A percentile compares a stretch with the other conserved stretches of the same genome.
phyloP scores from a whole-genome alignment of 1,140 invertebrate species.

The Hyles vespertilio region DNA sequence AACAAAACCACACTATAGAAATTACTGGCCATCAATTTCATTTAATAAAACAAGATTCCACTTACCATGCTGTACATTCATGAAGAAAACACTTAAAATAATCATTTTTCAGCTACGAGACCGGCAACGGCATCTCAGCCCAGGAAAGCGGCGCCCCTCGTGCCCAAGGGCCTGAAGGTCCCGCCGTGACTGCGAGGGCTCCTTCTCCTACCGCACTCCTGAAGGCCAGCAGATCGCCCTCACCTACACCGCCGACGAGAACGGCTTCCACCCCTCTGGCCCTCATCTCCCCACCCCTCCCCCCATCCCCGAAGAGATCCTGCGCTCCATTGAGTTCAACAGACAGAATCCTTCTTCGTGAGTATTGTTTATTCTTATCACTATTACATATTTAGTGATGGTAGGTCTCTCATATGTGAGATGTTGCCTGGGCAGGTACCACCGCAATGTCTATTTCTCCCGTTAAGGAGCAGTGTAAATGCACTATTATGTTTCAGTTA shows the following conservation, averaged over 20 bases:
- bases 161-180: conserved; percentile 77
- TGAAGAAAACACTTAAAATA: too few relatives aligned
- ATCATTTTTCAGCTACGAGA: conserved; percentile 72
- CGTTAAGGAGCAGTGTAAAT: too few relatives aligned
- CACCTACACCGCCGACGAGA: conserved; percentile 88
- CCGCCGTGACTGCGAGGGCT: conserved; percentile 79
- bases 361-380: conserved; percentile 17
- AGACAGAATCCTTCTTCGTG: conserved; percentile 50
- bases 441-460: too few relatives aligned
- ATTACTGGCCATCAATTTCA: too few relatives aligned
- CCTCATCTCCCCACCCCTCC: conserved; percentile 86
- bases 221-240: conserved; percentile 83
- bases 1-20: too few relatives aligned
- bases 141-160: conserved; percentile 82
- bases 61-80: too few relatives aligned
- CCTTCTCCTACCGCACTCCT: conserved; percentile 84
- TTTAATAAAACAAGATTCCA: too few relatives aligned
- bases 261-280: conserved; percentile 85
- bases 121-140: conserved; percentile 80
- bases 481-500: too few relatives aligned
- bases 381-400: too few relatives aligned
- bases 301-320: conserved; percentile 79
- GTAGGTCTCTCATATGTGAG: too few relatives aligned
- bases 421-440: too few relatives aligned
- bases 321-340: conserved; percentile 59